Evolutionary conservation across 2,888 invertebrate genomes (phyloP), one percentile per base, ranked within the genome.

Genomic region (Drosophila paramelanica): DNA sequence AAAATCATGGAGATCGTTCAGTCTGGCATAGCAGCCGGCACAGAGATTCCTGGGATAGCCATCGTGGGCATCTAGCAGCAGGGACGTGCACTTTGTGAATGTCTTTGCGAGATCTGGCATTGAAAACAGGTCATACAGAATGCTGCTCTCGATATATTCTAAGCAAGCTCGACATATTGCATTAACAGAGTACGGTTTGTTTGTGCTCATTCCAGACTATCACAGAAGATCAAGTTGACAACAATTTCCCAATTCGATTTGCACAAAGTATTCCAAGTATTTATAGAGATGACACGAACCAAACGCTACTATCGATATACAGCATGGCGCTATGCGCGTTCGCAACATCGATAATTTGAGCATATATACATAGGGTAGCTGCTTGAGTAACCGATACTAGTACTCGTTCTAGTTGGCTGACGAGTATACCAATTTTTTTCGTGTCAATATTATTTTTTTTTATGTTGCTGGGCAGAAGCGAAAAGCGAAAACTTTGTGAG

Each of bases 111-210:
- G 69, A 56, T 88, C 88, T 17, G 90, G 89, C 33, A 86, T 64
- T 36, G 73, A 43, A 62, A 90, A 91, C 56, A 91, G 50, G 64
- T 91, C 88, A 51, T 89, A 80, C 0, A 65, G 61, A 20, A 38
- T 61, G 3, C 60, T 76, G 50, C 59, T 77, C 46, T 86, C 75
- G 46, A 91, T 53, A 52, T 75, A 72, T 23, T 78, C 73, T 45
- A 91, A 57, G 51, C 91, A 91, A 55, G 88, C 88, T 7, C 92
- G 92, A 59, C 91, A 91, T 66, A 90, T 73, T 50, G 90, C 80
- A 58, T 90, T 49, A 39, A 88, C 80, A 62, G 77, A 67, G 47
- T 58, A 74, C 33, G 57, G 50, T n/a, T 53, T 55, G 20, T 11
- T 62, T 50, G 58, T 75, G 66, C 60, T 81, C 83, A 88, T 88